Percentiles rank a stretch among this genome's conserved stretches.
These are phyloP conservation scores for Mamestra configurata DNA, from an alignment of 1,140 invertebrate species.

Conservation along the genomic window DNA sequence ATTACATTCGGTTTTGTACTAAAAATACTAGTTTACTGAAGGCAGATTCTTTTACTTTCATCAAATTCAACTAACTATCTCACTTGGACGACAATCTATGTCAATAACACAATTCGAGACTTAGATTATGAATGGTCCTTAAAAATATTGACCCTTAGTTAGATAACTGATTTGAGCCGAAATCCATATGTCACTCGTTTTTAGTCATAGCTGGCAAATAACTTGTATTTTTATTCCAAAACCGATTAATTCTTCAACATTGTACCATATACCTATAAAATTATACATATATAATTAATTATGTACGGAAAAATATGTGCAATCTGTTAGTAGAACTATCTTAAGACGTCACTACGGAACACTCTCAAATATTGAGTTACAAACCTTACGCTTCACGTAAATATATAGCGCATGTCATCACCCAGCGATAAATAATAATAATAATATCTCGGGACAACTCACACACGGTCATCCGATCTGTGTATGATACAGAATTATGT, in stretches of 20 bases:
- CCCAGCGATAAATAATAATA: neutral
- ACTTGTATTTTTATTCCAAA: neutral
- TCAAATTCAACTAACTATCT: too few relatives aligned
- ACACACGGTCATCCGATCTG: too few relatives aligned
- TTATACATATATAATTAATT: conserved; percentile 17
- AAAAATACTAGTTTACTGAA: neutral
- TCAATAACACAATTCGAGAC: too few relatives aligned
- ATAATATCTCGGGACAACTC: too few relatives aligned
- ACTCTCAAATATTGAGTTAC: conserved; percentile 75
- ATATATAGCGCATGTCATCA: conserved; percentile 3
- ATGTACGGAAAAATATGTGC: conserved; percentile 45
- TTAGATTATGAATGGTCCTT: too few relatives aligned
- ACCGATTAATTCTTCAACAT: neutral
- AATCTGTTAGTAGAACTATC: conserved; percentile 28
- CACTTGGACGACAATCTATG: neutral
- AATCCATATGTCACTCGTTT: too few relatives aligned
- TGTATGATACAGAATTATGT: too few relatives aligned
- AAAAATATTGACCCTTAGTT: too few relatives aligned
- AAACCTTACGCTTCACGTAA: conserved; percentile 59
- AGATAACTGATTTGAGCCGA: too few relatives aligned
- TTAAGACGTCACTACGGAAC: conserved; percentile 8
- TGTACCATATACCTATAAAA: neutral
- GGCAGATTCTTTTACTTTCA: too few relatives aligned
- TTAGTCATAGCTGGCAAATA: too few relatives aligned
- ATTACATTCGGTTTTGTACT: neutral